Percentiles rank a stretch among this genome's conserved stretches.
phyloP scores from a whole-genome alignment of 1,140 invertebrate genomes.

The Marisa cornuarietis region DNA sequence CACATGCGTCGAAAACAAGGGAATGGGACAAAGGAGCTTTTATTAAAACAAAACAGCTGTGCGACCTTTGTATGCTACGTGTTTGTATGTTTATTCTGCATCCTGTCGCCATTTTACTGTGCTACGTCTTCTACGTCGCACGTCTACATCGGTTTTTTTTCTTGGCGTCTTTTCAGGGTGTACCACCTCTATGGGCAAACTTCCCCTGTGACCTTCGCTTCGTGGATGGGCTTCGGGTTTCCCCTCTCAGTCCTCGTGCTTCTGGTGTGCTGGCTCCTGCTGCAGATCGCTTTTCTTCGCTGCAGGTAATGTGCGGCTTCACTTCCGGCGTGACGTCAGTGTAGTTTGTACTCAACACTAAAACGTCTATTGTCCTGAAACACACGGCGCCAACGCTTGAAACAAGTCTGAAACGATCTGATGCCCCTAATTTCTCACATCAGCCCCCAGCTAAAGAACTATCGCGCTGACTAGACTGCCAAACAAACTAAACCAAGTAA shows the following conservation, averaged over 20 bases:
- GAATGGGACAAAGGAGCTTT: too few species aligned
- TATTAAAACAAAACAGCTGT: too few species aligned
- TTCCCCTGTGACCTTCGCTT: slow-evolving; percentile 58
- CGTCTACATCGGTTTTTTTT: background rate
- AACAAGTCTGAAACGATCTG: too few species aligned
- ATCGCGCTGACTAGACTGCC: background rate
- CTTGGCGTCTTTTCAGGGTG: slow-evolving; percentile 5
- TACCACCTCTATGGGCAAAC: slow-evolving; percentile 12
- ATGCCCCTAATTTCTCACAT: too few species aligned
- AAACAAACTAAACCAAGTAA: too few species aligned
- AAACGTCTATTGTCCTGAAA: background rate
- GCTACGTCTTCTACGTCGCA: too few species aligned
- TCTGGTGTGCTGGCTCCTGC: slow-evolving; percentile 60
- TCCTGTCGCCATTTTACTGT: too few species aligned
- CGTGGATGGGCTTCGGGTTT: slow-evolving; percentile 64
- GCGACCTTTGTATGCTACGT: too few species aligned
- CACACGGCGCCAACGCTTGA: too few species aligned
- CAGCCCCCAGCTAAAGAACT: background rate
- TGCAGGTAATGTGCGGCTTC: slow-evolving; percentile 33
- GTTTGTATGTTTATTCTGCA: too few species aligned
- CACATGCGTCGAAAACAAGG: too few species aligned
- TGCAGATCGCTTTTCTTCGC: slow-evolving; percentile 56
- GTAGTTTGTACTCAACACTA: background rate
- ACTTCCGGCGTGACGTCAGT: slow-evolving; percentile 4
- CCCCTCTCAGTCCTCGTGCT: slow-evolving; percentile 59